These are phyloP conservation scores for Pachypeltis micranthus DNA, from an alignment of 1,140 invertebrate species.

Conservation along the genomic window DNA sequence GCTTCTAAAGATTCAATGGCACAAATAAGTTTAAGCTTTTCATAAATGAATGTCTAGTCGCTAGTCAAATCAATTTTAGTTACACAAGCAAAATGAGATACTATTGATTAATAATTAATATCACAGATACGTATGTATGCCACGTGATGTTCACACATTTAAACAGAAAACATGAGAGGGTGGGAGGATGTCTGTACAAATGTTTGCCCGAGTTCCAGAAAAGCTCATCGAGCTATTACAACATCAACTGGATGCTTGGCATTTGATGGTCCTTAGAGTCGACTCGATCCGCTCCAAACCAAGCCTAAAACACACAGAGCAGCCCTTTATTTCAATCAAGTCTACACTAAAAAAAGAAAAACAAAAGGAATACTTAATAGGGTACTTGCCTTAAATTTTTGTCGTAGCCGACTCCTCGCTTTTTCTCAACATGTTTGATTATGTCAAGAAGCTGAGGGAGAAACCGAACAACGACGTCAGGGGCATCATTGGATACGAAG, in stretches of 20 bases:
- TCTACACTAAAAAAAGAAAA: not conserved
- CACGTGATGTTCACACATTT: too few species aligned
- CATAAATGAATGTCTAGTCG: not conserved
- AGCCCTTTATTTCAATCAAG: not conserved
- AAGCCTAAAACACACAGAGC: not conserved
- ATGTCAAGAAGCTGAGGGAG: conserved; percentile 18
- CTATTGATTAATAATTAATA: not conserved
- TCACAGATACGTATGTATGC: too few species aligned
- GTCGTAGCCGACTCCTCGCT: conserved; percentile 23
- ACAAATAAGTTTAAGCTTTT: too few species aligned
- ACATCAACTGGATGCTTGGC: not conserved
- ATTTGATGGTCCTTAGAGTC: not conserved
- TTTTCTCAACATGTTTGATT: conserved; percentile 21
- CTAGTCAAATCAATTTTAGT: not conserved
- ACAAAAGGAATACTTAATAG: not conserved
- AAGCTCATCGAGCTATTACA: not conserved
- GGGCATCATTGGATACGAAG: conserved; percentile 7
- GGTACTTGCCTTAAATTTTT: conserved; percentile 16
- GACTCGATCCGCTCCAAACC: not conserved
- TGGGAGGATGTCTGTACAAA: not conserved
- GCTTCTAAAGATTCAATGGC: too few species aligned
- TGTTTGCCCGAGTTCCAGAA: not conserved
- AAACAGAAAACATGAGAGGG: too few species aligned
- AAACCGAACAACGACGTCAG: conserved; percentile 16
- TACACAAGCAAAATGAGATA: not conserved